phyloP scores from a whole-genome alignment of 1,140 invertebrate species.

The Homarus americanus region DNA sequence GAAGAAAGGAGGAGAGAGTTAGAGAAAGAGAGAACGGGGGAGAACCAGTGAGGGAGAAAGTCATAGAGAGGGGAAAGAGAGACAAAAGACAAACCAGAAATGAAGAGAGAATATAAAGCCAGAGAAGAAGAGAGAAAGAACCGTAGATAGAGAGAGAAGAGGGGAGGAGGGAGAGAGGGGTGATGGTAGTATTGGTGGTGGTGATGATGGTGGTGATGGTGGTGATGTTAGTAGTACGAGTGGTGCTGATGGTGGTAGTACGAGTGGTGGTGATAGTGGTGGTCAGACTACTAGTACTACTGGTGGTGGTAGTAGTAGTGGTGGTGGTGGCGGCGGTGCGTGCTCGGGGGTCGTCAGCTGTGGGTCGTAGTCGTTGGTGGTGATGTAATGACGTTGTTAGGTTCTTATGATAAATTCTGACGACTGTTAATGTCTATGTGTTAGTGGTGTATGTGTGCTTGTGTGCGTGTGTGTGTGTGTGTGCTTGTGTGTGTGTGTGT shows the following conservation, averaged over 20 bases:
- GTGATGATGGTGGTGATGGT: too few species aligned
- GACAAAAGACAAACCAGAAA: too few species aligned
- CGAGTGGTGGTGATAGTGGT: too few species aligned
- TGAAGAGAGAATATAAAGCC: too few species aligned
- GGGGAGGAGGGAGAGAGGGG: neutral
- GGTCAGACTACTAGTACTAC: neutral
- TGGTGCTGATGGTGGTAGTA: too few species aligned
- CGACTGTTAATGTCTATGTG: neutral
- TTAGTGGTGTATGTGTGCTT: too few species aligned
- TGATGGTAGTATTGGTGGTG: neutral
- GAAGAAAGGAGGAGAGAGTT: neutral
- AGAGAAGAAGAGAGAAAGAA: too few species aligned
- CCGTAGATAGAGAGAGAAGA: neutral
- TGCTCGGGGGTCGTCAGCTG: neutral
- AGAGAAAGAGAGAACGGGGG: neutral
- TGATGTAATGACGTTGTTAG: neutral
- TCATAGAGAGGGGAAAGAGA: too few species aligned
- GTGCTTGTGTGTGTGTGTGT: constrained; percentile 19
- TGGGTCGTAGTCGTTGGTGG: neutral
- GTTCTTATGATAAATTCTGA: neutral
- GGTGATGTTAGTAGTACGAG: too few species aligned
- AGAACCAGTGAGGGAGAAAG: too few species aligned
- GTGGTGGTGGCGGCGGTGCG: neutral
- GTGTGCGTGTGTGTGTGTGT: constrained; percentile 15
- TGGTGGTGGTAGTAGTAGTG: neutral